These are phyloP conservation scores for Pseudoatta argentina DNA, from an alignment of 1,140 invertebrate genomes.

Conservation along the genomic window DNA sequence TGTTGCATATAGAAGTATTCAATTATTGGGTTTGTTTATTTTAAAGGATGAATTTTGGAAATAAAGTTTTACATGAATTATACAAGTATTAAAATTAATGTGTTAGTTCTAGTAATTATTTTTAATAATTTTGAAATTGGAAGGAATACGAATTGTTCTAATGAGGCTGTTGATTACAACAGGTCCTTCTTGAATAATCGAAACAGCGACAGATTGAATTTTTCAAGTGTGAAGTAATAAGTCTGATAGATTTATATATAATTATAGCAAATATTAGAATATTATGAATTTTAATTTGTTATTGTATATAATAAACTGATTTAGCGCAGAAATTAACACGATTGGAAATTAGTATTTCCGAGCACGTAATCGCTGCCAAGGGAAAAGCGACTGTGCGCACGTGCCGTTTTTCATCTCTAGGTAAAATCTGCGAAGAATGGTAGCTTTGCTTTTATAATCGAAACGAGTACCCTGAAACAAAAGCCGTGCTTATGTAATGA, in stretches of 20 bases:
- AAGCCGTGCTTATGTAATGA: conserved; percentile 66
- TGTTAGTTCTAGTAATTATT: background rate
- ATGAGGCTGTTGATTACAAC: background rate
- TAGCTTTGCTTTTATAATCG: conserved; percentile 45
- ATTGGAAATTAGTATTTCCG: conserved; percentile 29
- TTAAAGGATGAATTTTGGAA: background rate
- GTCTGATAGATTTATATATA: background rate
- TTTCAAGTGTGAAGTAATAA: background rate
- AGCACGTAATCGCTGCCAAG: conserved; percentile 29
- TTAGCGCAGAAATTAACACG: background rate
- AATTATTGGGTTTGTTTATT: background rate
- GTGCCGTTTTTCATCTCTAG: conserved; percentile 27
- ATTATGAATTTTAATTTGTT: conserved; percentile 19
- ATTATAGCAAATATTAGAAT: background rate
- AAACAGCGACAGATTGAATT: background rate
- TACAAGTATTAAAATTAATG: background rate
- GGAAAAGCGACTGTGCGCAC: conserved; percentile 25
- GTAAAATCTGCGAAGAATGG: conserved; percentile 61
- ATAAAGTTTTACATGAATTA: background rate
- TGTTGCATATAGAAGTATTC: background rate
- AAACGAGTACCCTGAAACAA: conserved; percentile 48
- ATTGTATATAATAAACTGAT: conserved; percentile 4
- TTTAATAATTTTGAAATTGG: background rate
- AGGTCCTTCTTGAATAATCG: background rate
- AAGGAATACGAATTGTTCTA: background rate